Evolutionary conservation across 2,797 vertebrate genomes (phyloP).

Genomic region (Micromesistius poutassou): DNA sequence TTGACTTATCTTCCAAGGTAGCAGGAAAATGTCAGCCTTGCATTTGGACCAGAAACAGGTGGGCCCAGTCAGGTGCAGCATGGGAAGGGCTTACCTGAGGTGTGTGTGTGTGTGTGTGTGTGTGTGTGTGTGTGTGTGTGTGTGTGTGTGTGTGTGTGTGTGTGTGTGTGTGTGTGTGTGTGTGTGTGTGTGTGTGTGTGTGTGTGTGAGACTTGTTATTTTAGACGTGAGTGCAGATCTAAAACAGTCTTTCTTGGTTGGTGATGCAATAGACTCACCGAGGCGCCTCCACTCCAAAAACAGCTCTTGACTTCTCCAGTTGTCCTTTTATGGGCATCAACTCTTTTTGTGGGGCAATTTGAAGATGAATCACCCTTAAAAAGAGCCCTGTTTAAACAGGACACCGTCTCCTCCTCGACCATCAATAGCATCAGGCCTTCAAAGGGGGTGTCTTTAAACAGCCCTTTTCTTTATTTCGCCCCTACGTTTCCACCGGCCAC

Average conservation of each 20-base stretch:
- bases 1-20: constrained; percentile 16
- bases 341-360: constrained; percentile 34
- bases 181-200: constrained; percentile 3
- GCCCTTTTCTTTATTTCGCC: constrained; percentile 25
- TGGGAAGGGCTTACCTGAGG: neutral
- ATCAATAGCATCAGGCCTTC: neutral
- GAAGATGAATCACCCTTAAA: constrained; percentile 51
- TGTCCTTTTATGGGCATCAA: constrained; percentile 45
- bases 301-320: constrained; percentile 27
- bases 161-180: constrained; percentile 9
- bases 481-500: constrained; percentile 38
- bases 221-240: constrained; percentile 28
- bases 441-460: constrained; percentile 1
- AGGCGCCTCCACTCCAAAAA: constrained; percentile 30
- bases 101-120: constrained; percentile 4
- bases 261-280: constrained; percentile 31
- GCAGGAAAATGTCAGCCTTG: constrained; percentile 32
- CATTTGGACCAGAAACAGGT: constrained; percentile 21
- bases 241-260: constrained; percentile 37
- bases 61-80: constrained; percentile 6
- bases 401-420: neutral
- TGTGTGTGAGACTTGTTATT: constrained; percentile 29
- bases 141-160: constrained; percentile 14
- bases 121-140: constrained; percentile 5
- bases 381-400: constrained; percentile 26